A percentile compares a stretch with the other conserved stretches of the same genome.
Evolutionary conservation across 1,140 invertebrate genomes (phyloP).

Genomic region (Solenopsis invicta): DNA sequence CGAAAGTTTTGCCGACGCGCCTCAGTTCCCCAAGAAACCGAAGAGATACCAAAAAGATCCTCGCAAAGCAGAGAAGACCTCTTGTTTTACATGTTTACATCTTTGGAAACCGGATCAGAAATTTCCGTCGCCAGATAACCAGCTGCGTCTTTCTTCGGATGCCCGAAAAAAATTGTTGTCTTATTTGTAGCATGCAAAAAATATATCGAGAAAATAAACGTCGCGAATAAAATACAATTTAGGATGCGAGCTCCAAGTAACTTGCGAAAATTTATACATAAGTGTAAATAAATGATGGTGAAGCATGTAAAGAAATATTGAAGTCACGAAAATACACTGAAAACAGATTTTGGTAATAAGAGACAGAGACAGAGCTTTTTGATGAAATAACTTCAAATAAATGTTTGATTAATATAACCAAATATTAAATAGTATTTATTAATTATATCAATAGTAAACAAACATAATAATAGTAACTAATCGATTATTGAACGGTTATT

Average conservation of each 20-base stretch:
- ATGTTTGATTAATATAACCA: too few relatives aligned
- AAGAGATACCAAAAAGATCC: background rate
- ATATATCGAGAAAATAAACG: background rate
- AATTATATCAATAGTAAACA: too few relatives aligned
- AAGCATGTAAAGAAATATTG: background rate
- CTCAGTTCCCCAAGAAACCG: background rate
- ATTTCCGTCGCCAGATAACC: conserved; percentile 20
- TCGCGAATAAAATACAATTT: background rate
- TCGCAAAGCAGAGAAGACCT: background rate
- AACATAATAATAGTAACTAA: too few relatives aligned
- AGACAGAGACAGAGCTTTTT: too few relatives aligned
- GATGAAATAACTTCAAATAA: too few relatives aligned
- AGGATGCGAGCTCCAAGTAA: background rate
- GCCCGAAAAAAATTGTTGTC: background rate
- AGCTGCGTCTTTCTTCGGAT: background rate
- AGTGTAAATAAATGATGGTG: background rate
- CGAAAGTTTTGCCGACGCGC: background rate
- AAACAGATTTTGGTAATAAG: too few relatives aligned
- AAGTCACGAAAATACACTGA: background rate
- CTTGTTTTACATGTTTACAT: conserved; percentile 19
- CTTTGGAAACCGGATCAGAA: conserved; percentile 12
- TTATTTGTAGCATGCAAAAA: background rate
- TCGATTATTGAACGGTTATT: too few relatives aligned
- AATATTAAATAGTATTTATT: too few relatives aligned
- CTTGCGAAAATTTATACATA: background rate